These are phyloP conservation scores for Autographa gamma DNA, from an alignment of 2,888 invertebrate genomes.

Conservation along the genomic window DNA sequence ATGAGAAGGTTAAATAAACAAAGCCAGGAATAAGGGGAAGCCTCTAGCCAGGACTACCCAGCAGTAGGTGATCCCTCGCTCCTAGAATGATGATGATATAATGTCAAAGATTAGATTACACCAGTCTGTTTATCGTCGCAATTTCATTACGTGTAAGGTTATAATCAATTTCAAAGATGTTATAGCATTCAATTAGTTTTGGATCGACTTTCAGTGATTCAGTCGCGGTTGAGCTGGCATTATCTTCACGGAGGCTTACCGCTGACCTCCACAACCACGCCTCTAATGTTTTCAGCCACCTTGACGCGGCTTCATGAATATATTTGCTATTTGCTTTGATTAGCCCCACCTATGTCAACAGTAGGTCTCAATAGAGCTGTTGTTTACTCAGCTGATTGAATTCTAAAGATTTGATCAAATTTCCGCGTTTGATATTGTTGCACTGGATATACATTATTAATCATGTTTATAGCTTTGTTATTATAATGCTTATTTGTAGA, in stretches of 20 bases:
- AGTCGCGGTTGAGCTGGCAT: not conserved
- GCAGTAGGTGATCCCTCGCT: no score
- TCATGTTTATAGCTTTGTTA: not conserved
- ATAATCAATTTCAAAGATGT: not conserved
- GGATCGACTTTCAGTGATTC: conserved; percentile 1
- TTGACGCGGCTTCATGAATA: not conserved
- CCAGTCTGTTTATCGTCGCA: not conserved
- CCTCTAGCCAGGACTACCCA: no score
- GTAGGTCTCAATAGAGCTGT: not conserved
- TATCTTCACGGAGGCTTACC: conserved; percentile 4
- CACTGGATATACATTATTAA: not conserved
- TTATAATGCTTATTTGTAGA: not conserved
- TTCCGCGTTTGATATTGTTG: not conserved
- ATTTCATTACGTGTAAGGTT: conserved; percentile 1
- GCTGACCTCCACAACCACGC: not conserved
- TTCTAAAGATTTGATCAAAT: conserved; percentile 4
- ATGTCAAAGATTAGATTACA: not conserved
- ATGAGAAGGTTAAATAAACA: no score
- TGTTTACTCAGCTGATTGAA: conserved; percentile 4
- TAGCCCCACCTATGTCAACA: not conserved
- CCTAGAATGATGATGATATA: not conserved
- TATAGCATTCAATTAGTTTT: not conserved
- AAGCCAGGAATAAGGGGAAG: no score
- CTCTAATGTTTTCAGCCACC: conserved; percentile 3
- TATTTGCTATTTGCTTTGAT: not conserved